Evolutionary conservation across 1,140 invertebrate species (phyloP).

Genomic region (Papilio dardanus): DNA sequence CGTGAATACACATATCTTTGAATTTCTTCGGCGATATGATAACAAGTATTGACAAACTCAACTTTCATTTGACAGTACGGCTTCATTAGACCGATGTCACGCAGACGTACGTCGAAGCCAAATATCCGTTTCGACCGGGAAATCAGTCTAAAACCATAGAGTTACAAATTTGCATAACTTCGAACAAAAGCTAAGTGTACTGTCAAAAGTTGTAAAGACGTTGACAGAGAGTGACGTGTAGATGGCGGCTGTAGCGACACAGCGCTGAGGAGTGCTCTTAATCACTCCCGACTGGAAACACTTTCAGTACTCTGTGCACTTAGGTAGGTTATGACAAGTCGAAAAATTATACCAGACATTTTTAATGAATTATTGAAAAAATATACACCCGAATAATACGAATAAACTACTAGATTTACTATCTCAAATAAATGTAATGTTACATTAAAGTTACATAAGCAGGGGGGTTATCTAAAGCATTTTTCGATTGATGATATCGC

Average conservation of each 20-base stretch:
- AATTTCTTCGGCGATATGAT: no score
- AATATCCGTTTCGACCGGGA: no score
- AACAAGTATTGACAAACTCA: neutral
- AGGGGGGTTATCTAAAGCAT: no score
- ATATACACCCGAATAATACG: neutral
- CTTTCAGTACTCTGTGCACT: neutral
- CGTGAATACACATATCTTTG: no score
- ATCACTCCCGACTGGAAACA: neutral
- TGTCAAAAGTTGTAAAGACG: slow-evolving; percentile 7
- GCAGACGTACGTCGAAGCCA: no score
- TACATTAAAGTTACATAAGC: neutral
- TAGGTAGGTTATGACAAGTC: neutral
- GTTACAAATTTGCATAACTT: neutral
- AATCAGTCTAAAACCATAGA: no score
- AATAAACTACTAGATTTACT: no score
- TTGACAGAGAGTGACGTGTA: slow-evolving; percentile 11
- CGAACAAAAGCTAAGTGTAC: neutral
- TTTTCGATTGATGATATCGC: no score
- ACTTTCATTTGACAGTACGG: slow-evolving; percentile 2
- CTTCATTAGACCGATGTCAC: no score
- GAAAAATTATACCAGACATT: no score
- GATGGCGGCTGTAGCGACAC: neutral
- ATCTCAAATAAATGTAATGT: neutral
- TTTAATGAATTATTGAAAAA: neutral
- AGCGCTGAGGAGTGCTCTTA: slow-evolving; percentile 1